phyloP scores from a whole-genome alignment of 64 coral and sea anemone genomes.

The Pachyseris speciosa region DNA sequence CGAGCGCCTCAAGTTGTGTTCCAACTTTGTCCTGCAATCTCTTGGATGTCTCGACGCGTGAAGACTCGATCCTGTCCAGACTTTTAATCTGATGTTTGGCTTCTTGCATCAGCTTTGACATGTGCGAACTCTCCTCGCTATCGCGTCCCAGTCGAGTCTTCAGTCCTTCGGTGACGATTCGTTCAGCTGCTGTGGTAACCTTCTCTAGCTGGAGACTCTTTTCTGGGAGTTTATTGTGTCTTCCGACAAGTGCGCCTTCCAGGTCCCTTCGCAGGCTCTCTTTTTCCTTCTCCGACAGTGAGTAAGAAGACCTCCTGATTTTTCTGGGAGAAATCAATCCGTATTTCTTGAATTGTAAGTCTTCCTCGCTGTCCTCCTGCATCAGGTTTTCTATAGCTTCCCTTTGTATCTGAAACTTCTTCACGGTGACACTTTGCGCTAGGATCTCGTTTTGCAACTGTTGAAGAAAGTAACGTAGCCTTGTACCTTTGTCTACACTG shows the following conservation, averaged over 20 bases:
- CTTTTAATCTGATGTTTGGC: constrained; percentile 46
- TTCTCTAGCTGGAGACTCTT: constrained; percentile 2
- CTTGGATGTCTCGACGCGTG: neutral
- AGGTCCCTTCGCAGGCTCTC: neutral
- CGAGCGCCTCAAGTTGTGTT: neutral
- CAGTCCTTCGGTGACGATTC: constrained; percentile 36
- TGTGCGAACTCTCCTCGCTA: neutral
- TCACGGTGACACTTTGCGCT: constrained; percentile 6
- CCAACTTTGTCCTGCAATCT: constrained; percentile 20
- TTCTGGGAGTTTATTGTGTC: neutral
- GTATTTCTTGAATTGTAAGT: neutral
- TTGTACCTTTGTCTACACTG: constrained; percentile 46
- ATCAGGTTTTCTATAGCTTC: constrained; percentile 25
- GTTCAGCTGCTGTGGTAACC: neutral
- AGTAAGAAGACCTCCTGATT: neutral
- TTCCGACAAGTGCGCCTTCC: neutral
- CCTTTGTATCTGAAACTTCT: constrained; percentile 35
- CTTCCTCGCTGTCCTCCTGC: constrained; percentile 17
- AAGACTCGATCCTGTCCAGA: constrained; percentile 40
- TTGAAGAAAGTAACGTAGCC: constrained; percentile 50
- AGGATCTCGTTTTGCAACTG: constrained; percentile 63
- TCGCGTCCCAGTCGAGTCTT: constrained; percentile 5
- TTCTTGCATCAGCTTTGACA: constrained; percentile 52
- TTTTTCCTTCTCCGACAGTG: constrained; percentile 24
- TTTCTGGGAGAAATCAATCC: neutral